These are phyloP conservation scores for Percopsis transmontana DNA, from an alignment of 2,113 vertebrate species.

Conservation along the genomic window DNA sequence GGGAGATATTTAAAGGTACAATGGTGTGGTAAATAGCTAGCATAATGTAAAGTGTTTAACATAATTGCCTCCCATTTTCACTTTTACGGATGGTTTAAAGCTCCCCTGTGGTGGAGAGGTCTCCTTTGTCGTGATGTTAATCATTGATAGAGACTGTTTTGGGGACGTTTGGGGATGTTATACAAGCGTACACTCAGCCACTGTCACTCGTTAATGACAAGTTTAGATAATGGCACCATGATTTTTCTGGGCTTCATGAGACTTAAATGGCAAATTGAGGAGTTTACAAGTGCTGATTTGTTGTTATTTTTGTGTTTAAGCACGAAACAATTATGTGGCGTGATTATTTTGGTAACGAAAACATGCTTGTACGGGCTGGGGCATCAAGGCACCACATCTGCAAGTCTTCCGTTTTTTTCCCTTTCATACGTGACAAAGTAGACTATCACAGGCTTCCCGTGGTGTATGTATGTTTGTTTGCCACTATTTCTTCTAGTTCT, in stretches of 20 bases:
- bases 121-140: slow-evolving; percentile 71
- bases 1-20: slow-evolving; percentile 71
- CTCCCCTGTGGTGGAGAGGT: slow-evolving; percentile 51
- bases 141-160: slow-evolving; percentile 67
- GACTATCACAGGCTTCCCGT: slow-evolving; percentile 20
- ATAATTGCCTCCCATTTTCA: slow-evolving; percentile 71
- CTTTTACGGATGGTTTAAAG: slow-evolving; percentile 75
- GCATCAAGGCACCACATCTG: slow-evolving; percentile 44
- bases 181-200: slow-evolving; percentile 59
- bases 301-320: slow-evolving; percentile 52
- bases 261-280: slow-evolving; percentile 18
- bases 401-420: slow-evolving; percentile 20
- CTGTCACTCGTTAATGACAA: slow-evolving; percentile 42
- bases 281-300: slow-evolving; percentile 38
- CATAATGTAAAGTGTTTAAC: slow-evolving; percentile 68
- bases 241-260: slow-evolving; percentile 32
- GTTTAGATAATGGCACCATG: slow-evolving; percentile 24
- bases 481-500: not conserved
- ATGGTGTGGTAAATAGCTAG: slow-evolving; percentile 71
- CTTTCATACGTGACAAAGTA: slow-evolving; percentile 32
- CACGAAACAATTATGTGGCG: slow-evolving; percentile 32
- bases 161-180: no score
- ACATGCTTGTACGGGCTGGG: slow-evolving; percentile 44
- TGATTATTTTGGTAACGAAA: slow-evolving; percentile 64
- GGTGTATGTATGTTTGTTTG: slow-evolving; percentile 41